phyloP scores from a whole-genome alignment of 2,888 invertebrate species.

The Ptilodon capucinus region DNA sequence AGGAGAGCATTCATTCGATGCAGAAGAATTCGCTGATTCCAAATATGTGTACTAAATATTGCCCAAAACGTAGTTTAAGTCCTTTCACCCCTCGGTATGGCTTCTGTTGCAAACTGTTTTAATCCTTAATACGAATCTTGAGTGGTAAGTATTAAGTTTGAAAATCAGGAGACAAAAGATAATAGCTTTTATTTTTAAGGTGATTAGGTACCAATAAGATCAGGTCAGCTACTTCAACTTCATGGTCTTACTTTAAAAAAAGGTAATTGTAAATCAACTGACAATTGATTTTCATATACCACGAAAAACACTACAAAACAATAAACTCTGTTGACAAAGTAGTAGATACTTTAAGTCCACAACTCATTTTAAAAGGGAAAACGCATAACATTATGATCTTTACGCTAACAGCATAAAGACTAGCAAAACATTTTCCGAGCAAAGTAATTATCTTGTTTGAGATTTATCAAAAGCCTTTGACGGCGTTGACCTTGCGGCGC shows the following conservation, averaged over 20 bases:
- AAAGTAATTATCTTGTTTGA: conserved; percentile 28
- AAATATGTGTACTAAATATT: too few species aligned
- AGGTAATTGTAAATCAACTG: neutral
- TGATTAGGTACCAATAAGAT: too few species aligned
- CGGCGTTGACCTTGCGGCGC: conserved; percentile 70
- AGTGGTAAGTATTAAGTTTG: too few species aligned
- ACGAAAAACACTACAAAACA: conserved; percentile 21
- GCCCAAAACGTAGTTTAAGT: too few species aligned
- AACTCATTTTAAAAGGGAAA: neutral
- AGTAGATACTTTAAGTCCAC: conserved; percentile 14
- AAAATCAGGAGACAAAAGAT: too few species aligned
- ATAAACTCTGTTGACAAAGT: conserved; percentile 34
- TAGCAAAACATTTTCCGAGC: conserved; percentile 1
- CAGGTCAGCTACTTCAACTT: neutral
- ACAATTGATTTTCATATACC: conserved; percentile 16
- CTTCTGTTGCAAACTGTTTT: too few species aligned
- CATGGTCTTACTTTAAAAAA: neutral
- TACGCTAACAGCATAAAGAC: conserved; percentile 6
- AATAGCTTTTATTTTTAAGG: too few species aligned
- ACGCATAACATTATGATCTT: conserved; percentile 10
- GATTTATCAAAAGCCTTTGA: conserved; percentile 68
- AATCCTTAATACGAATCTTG: too few species aligned
- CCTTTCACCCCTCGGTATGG: too few species aligned
- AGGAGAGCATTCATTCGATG: too few species aligned
- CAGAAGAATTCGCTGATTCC: too few species aligned